Evolutionary conservation across 2,888 invertebrate species (phyloP), one percentile per base, ranked within the genome.

Genomic region (Fragum sueziense): DNA sequence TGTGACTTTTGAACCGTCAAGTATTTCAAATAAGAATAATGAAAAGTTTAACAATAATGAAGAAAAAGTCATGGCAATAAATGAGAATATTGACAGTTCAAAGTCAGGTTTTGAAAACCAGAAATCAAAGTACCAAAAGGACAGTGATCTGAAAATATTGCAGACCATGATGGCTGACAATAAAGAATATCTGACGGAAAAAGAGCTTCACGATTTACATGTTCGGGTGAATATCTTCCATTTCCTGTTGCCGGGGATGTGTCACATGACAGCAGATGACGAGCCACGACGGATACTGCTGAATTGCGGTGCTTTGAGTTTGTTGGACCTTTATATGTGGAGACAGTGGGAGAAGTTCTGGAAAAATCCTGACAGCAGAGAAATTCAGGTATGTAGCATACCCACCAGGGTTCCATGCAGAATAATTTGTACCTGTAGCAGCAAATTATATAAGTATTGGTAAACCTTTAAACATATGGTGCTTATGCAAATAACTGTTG

Each of bases 241-340:
- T 71, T 95, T 97, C 54, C 95, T 98, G 94, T 94, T 98, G 79
- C 98, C 98, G 2, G 97, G 97, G 0, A 93, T 98, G 4, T 98
- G 98, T 90, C 97, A 98, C 93, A 95, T 98, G 86, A 86, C 97
- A 47, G 97, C 98, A 29, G 98, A 98, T 94, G 98, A 98, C 88
- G 95, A 96, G 87, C 96, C 97, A 0, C 95, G 98, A 85, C 95
- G 96, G 90, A 96, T 97, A 79, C 94, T 97, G 83, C 94, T 98
- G 69, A 95, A 96, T 79, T 94, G 91, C 67, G 79, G 83, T n/a
- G 68, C 83, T 11, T 85, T 87, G 22, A 78, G 79, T 37, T 97
- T 97, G 0, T 96, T 98, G 95, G 96, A 84, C 67, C 47, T 82
- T n/a, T 84, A 84, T 57, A 80, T 84, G 82, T 82, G 82, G 78